These are phyloP conservation scores for Amorpha juglandis DNA, from an alignment of 2,888 invertebrate genomes.

Conservation along the genomic window DNA sequence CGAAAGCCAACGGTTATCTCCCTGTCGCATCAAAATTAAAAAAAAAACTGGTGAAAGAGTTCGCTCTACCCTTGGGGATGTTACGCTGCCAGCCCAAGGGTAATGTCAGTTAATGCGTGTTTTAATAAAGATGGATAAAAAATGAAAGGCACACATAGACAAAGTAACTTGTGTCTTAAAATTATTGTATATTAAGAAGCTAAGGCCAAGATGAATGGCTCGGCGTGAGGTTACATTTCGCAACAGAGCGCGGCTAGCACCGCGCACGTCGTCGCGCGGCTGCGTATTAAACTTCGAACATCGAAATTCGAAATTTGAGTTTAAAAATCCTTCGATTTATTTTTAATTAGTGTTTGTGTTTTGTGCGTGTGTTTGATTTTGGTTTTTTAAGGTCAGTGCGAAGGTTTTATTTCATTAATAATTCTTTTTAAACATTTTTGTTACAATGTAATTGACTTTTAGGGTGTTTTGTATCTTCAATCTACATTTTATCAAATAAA, in stretches of 20 bases:
- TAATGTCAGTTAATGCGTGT: not conserved
- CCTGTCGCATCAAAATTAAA: no score
- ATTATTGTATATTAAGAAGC: conserved; percentile 15
- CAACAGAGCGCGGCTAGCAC: conserved; percentile 16
- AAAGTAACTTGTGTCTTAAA: conserved; percentile 18
- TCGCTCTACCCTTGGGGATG: not conserved
- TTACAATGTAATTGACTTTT: not conserved
- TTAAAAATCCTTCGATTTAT: not conserved
- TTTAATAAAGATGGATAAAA: conserved; percentile 8
- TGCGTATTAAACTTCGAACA: conserved; percentile 8
- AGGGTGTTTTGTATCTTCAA: not conserved
- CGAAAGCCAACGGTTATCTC: no score
- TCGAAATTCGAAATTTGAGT: not conserved
- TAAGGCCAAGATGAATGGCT: conserved; percentile 27
- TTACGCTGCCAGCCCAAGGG: not conserved
- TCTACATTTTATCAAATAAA: no score
- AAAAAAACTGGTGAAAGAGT: not conserved
- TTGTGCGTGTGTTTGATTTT: conserved; percentile 6
- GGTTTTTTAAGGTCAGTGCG: not conserved
- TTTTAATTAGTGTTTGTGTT: not conserved
- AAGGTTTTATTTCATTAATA: not conserved
- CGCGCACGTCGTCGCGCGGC: conserved; percentile 17
- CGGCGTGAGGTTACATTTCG: conserved; percentile 26
- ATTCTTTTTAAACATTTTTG: not conserved
- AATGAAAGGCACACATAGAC: conserved; percentile 16